Evolutionary conservation across 2,797 vertebrate genomes (phyloP).

Genomic region (Calcarius lapponicus): DNA sequence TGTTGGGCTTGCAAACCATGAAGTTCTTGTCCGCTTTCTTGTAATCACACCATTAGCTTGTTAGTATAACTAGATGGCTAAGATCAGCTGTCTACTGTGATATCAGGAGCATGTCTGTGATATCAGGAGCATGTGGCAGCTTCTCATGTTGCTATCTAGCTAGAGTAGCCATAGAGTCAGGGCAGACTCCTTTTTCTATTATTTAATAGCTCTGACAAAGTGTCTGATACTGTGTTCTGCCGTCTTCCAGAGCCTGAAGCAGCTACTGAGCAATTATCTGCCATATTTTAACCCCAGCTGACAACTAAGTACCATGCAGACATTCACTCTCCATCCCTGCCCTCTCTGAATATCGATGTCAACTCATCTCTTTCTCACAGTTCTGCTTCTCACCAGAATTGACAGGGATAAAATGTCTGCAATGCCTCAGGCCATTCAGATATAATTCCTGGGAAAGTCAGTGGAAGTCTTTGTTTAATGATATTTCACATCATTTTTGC

Average conservation of each 20-base stretch:
- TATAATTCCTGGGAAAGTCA: background rate
- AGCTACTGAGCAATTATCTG: background rate
- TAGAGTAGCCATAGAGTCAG: background rate
- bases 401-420: background rate
- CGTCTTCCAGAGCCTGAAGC: background rate
- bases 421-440: background rate
- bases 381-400: background rate
- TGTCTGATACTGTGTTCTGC: background rate
- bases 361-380: background rate
- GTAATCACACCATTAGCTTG: background rate
- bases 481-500: background rate
- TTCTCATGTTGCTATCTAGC: background rate
- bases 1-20: background rate
- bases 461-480: background rate
- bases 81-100: background rate
- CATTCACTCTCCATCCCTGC: background rate
- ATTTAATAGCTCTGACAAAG: background rate
- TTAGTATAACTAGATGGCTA: background rate
- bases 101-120: background rate
- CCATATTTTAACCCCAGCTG: background rate
- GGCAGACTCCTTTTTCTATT: background rate
- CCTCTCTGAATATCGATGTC: background rate
- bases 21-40: background rate
- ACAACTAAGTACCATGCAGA: background rate
- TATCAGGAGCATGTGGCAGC: background rate